These are phyloP conservation scores for Phymastichus coffea DNA, from an alignment of 1,140 invertebrate species.

Conservation along the genomic window DNA sequence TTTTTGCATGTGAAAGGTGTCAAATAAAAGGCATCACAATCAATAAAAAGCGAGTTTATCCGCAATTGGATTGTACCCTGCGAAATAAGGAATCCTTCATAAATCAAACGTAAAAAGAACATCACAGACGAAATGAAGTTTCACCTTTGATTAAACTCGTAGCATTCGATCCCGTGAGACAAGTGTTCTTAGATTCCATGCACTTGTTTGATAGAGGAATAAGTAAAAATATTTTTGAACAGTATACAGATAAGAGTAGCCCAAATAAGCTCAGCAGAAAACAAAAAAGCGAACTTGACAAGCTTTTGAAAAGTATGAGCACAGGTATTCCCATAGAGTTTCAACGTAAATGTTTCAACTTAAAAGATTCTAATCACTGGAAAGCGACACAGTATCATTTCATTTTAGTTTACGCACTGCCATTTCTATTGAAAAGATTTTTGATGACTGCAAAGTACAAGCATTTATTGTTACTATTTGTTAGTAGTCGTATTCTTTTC, in stretches of 20 bases:
- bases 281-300: neutral
- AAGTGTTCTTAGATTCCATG: neutral
- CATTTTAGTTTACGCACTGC: neutral
- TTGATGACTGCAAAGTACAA: neutral
- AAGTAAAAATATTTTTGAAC: neutral
- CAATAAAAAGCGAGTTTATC: neutral
- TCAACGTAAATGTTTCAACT: neutral
- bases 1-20: conserved; percentile 35
- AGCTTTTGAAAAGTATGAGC: neutral
- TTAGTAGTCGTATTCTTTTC: conserved; percentile 28
- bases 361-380: neutral
- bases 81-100: neutral
- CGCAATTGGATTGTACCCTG: neutral
- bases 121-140: neutral
- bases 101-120: neutral
- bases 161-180: neutral
- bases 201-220: neutral
- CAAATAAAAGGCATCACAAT: conserved; percentile 24
- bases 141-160: neutral
- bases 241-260: neutral
- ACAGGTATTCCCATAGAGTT: neutral
- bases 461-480: conserved; percentile 23
- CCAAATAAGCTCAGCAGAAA: neutral
- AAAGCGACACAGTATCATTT: neutral
- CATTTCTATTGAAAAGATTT: neutral